Percentiles rank a stretch among this genome's conserved stretches.
These are phyloP conservation scores for Prochilodus magdalenae DNA, from an alignment of 2,113 vertebrate genomes.

Conservation along the genomic window DNA sequence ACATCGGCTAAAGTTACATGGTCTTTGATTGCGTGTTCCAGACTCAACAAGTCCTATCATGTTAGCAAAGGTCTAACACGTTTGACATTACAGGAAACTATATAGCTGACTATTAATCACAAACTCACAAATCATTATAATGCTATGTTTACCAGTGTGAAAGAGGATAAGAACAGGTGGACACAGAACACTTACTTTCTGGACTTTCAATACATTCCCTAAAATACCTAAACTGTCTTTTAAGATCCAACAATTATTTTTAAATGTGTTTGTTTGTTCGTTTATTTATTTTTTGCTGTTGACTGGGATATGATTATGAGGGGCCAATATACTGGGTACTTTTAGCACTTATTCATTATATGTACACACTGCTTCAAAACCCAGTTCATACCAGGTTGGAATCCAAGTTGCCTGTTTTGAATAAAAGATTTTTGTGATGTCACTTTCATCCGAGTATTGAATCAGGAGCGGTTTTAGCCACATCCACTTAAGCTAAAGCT, in stretches of 20 bases:
- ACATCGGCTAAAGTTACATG: constrained; percentile 49
- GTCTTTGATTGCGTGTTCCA: constrained; percentile 45
- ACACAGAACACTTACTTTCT: neutral
- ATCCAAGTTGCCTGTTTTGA: too few relatives aligned
- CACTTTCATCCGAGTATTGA: too few relatives aligned
- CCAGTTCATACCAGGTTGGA: too few relatives aligned
- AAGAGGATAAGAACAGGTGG: neutral
- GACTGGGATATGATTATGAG: neutral
- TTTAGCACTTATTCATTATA: too few relatives aligned
- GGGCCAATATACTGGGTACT: too few relatives aligned
- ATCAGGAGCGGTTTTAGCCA: too few relatives aligned
- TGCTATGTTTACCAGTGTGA: constrained; percentile 24
- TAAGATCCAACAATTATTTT: neutral
- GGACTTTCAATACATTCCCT: neutral
- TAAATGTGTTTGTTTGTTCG: too few relatives aligned
- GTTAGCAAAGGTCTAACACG: constrained; percentile 52
- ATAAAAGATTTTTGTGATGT: too few relatives aligned
- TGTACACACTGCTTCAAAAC: too few relatives aligned
- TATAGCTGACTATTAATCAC: constrained; percentile 63
- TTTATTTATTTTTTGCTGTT: too few relatives aligned
- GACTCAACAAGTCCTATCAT: constrained; percentile 65
- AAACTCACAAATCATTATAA: constrained; percentile 56
- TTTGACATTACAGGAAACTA: constrained; percentile 63
- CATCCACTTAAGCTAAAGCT: too few relatives aligned
- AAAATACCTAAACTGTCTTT: neutral